Evolutionary conservation across 2,113 vertebrate species (phyloP).

Genomic region (Muntiacus reevesi): DNA sequence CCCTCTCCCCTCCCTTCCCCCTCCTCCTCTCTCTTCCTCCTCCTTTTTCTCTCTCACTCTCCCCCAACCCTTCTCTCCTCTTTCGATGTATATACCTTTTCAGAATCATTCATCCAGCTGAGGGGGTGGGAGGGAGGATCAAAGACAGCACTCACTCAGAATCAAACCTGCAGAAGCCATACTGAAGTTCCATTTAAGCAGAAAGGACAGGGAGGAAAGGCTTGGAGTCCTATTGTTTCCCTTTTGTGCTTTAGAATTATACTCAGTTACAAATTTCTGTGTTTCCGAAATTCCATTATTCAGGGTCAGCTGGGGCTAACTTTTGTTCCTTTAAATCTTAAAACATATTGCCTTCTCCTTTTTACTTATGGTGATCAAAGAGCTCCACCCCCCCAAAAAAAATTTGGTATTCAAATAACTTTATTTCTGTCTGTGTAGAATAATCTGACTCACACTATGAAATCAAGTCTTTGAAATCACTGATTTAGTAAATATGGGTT

Average conservation of each 20-base stretch:
- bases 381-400: not conserved
- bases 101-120: not conserved
- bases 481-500: not conserved
- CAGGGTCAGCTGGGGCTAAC: not conserved
- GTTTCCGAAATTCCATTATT: not conserved
- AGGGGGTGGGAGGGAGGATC: rapidly evolving
- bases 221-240: not conserved
- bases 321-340: not conserved
- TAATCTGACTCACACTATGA: not conserved
- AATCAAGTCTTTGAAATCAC: not conserved
- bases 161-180: not conserved
- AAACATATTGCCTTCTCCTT: not conserved
- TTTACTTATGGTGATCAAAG: not conserved
- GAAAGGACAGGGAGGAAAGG: not conserved
- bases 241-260: not conserved
- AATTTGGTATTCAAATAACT: not conserved
- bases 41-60: not conserved
- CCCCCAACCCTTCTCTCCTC: not conserved
- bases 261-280: not conserved
- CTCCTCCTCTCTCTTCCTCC: not conserved
- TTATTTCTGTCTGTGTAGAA: not conserved
- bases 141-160: not conserved
- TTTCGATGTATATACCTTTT: not conserved
- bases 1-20: too few relatives aligned
- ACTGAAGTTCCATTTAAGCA: not conserved